These are phyloP conservation scores for Drosophila demipolita DNA, from an alignment of 2,888 invertebrate species.

Conservation along the genomic window DNA sequence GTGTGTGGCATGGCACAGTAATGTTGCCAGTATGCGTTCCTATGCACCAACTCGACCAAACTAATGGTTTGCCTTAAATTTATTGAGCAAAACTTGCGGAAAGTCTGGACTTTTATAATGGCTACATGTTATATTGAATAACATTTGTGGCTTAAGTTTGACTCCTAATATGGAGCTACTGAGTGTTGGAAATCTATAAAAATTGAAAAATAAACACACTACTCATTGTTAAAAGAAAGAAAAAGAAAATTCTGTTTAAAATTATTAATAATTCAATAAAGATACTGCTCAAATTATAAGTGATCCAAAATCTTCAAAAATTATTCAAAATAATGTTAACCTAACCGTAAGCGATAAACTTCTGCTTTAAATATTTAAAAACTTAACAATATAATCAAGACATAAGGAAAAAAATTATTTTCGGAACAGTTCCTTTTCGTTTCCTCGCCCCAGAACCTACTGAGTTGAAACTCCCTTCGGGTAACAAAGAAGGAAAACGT, in stretches of 20 bases:
- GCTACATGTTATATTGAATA: not conserved
- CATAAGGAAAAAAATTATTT: not conserved
- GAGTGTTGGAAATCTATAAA: not conserved
- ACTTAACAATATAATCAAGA: not conserved
- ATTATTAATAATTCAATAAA: not conserved
- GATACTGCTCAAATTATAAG: not conserved
- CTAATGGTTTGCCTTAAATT: constrained; percentile 75
- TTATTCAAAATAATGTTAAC: not conserved
- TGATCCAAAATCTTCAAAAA: not conserved
- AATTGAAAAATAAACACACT: not conserved
- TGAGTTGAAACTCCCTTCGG: constrained; percentile 13
- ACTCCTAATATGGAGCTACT: not conserved
- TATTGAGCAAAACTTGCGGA: constrained; percentile 57
- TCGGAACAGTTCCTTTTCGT: constrained; percentile 11
- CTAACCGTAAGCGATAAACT: not conserved
- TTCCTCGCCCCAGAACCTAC: constrained; percentile 34
- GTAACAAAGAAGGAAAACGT: constrained; percentile 4
- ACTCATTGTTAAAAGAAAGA: not conserved
- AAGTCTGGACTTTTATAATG: not conserved
- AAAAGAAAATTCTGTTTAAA: not conserved
- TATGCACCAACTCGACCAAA: constrained; percentile 46
- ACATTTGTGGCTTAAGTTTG: not conserved
- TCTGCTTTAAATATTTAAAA: not conserved
- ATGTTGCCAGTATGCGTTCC: constrained; percentile 37
- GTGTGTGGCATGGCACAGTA: constrained; percentile 16